Base-by-base conservation (phyloP, 2,888 invertebrate species). In the Drosophila phalerata region DNA sequence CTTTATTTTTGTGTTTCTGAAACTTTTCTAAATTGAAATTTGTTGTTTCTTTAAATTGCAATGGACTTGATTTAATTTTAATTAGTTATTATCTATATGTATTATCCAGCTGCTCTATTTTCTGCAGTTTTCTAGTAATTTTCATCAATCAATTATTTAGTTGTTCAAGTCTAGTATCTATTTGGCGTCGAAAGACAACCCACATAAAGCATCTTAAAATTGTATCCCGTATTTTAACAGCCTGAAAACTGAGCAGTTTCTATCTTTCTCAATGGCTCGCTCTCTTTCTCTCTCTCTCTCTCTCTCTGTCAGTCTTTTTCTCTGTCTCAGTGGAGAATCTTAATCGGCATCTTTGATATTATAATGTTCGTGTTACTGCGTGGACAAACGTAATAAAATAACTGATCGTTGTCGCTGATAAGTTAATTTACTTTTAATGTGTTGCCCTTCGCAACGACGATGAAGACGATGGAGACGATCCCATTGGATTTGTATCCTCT, bases 361-460 rank as follows among this genome's bases (percentile, higher is more conserved):
- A 91, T 91, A 92, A 92, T 92, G 92, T 92, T 92, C 92, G 92
- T 92, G 92, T 92, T 92, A 87, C 85, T 88, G 88, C 89, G 90
- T 91, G 91, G 91, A 92, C 92, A 92, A 92, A 91, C 92, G 92
- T 90, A 92, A 92, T 92, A 92, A 92, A 92, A 92, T 92, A 92
- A 92, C 92, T 91, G 92, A 92, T 92, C 92, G 91, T 92, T 91
- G 92, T 91, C 90, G 91, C 92, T 91, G 92, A 92, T 92, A 92
- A 92, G 92, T 92, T 92, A 92, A 92, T 92, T 92, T 92, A 92
- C 91, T 92, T 92, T 92, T 92, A 92, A 92, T 92, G 92, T 91
- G 92, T 90, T 90, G 80, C 83, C 87, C 85, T 79, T 79, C 73
- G 58, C 64, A 37, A 61, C 56, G 65, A 62, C 48, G 47, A 52